Percentiles rank a stretch among this genome's conserved stretches.
phyloP scores from a whole-genome alignment of 2,113 vertebrate species.

The rat (Rattus norvegicus) region DNA sequence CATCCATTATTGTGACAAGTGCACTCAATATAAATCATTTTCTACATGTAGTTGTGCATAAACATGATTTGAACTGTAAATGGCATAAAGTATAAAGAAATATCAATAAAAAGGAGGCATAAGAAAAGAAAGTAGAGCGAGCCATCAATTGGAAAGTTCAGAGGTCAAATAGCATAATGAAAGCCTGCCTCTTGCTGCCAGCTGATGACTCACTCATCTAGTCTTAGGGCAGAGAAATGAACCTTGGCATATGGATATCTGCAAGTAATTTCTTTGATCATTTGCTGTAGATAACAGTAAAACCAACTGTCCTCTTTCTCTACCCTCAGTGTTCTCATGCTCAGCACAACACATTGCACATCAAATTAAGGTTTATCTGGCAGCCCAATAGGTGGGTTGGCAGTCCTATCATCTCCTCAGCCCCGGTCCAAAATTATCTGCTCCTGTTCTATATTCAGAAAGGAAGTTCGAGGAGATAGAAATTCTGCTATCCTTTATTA shows the following conservation, averaged over 20 bases:
- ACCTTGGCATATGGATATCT: neutral
- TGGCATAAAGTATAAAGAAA: neutral
- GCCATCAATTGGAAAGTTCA: neutral
- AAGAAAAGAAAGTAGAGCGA: neutral
- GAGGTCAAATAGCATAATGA: neutral
- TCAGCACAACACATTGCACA: neutral
- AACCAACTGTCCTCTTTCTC: neutral
- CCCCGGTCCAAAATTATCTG: neutral
- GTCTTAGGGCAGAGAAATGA: neutral
- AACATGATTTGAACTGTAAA: slow-evolving; percentile 44
- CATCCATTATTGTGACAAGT: slow-evolving; percentile 6
- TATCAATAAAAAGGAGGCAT: neutral
- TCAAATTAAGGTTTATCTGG: neutral
- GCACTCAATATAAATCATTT: slow-evolving; percentile 45
- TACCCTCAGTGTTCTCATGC: neutral
- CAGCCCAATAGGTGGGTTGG: neutral
- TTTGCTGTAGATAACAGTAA: neutral
- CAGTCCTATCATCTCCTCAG: neutral
- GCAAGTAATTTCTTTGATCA: neutral
- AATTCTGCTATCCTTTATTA: neutral
- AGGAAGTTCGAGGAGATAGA: neutral
- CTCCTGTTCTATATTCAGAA: neutral
- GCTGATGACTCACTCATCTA: neutral
- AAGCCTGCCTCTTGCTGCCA: neutral
- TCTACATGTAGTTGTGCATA: neutral